Percentiles rank a stretch among this genome's conserved stretches.
phyloP scores from a whole-genome alignment of 1,140 invertebrate genomes.

The Tetramorium alpestre region DNA sequence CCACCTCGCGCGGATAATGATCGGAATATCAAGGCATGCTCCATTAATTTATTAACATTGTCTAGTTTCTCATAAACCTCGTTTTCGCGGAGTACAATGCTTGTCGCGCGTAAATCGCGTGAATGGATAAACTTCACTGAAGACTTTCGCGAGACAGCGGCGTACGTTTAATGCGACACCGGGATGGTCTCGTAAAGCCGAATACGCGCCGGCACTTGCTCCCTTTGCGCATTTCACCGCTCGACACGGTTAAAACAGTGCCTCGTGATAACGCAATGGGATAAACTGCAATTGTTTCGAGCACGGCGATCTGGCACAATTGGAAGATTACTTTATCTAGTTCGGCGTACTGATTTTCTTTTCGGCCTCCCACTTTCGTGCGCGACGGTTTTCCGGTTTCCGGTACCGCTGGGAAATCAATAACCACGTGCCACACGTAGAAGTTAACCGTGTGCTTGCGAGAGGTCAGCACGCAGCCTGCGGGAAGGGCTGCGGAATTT shows the following conservation, averaged over 20 bases:
- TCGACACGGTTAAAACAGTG: background rate
- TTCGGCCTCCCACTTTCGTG: background rate
- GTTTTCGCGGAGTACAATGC: conserved; percentile 17
- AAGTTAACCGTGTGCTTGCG: conserved; percentile 33
- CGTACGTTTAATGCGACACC: conserved; percentile 16
- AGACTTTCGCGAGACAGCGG: background rate
- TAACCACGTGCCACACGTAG: conserved; percentile 10
- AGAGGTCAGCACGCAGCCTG: conserved; percentile 48
- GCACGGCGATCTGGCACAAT: conserved; percentile 29
- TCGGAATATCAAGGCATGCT: conserved; percentile 32
- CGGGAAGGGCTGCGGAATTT: background rate
- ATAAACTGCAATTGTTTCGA: conserved; percentile 36
- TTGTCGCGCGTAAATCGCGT: conserved; percentile 21
- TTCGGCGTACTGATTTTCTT: conserved; percentile 15
- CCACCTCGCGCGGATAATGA: conserved; percentile 17
- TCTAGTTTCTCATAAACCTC: background rate
- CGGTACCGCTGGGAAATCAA: conserved; percentile 28
- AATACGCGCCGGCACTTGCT: background rate
- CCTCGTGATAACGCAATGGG: conserved; percentile 5
- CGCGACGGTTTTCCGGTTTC: background rate
- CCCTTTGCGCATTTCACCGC: background rate
- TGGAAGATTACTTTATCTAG: conserved; percentile 36
- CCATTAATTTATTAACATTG: conserved; percentile 50
- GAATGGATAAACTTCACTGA: conserved; percentile 25
- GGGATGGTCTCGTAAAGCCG: background rate